Evolutionary conservation across 2,797 vertebrate species (phyloP).

Genomic region (Hypotaenidia okinawae): DNA sequence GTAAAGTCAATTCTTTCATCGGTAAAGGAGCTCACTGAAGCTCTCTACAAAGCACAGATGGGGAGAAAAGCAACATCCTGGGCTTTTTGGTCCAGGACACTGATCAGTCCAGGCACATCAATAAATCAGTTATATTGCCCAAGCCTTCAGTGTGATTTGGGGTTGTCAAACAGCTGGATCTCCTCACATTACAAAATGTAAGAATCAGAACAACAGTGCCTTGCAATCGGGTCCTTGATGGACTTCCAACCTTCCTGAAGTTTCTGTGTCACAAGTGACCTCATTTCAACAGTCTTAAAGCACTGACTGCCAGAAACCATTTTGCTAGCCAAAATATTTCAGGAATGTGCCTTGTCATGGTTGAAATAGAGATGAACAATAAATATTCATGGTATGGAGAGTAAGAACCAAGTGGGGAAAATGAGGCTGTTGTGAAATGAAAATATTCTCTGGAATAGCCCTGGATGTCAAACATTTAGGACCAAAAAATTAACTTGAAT

Average conservation of each 20-base stretch:
- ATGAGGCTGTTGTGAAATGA: neutral
- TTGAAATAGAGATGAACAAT: neutral
- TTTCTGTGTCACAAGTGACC: neutral
- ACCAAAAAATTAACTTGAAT: neutral
- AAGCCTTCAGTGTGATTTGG: neutral
- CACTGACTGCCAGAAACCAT: neutral
- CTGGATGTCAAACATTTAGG: constrained; percentile 9
- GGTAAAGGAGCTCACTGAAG: neutral
- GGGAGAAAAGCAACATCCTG: neutral
- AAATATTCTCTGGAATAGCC: constrained; percentile 24
- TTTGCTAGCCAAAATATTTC: neutral
- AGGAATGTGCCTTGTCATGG: neutral
- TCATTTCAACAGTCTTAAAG: constrained; percentile 19
- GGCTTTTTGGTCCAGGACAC: neutral
- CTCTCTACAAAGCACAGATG: neutral
- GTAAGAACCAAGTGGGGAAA: neutral
- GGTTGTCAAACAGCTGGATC: neutral
- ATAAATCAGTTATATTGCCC: neutral
- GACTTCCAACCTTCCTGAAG: neutral
- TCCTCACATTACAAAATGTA: neutral
- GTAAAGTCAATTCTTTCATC: neutral
- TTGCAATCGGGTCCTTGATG: neutral
- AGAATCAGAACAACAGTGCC: neutral
- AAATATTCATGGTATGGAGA: neutral
- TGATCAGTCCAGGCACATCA: neutral